Conservation (phyloP, 2,888 invertebrate species). For the Lithophane leautieri region DNA sequence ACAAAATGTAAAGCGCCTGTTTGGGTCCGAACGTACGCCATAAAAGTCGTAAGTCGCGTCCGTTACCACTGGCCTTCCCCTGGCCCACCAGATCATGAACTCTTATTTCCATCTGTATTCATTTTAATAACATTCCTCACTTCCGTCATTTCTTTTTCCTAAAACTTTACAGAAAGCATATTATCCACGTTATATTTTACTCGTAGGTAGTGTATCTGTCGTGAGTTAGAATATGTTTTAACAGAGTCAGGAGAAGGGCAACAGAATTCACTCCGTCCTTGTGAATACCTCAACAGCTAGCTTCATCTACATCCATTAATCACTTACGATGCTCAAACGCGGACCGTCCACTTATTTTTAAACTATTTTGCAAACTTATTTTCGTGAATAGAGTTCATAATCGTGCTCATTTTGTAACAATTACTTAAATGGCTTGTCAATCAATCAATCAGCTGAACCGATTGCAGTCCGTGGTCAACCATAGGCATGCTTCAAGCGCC, state of each 20-base stretch:
- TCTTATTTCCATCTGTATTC: no score
- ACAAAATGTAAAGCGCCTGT: no score
- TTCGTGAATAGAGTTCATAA: slow-evolving; percentile 18
- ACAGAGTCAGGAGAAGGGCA: slow-evolving; percentile 47
- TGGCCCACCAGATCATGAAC: no score
- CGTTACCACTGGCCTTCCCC: no score
- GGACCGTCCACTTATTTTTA: slow-evolving; percentile 29
- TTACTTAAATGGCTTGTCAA: slow-evolving; percentile 30
- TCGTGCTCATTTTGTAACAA: slow-evolving; percentile 15
- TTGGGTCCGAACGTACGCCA: no score
- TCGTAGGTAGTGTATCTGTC: neutral
- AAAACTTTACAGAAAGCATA: neutral
- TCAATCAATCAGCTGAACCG: slow-evolving; percentile 16
- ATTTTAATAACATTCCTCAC: no score
- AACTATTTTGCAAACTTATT: slow-evolving; percentile 42
- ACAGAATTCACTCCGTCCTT: slow-evolving; percentile 50
- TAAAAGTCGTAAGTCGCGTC: no score
- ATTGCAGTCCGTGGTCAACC: slow-evolving; percentile 6
- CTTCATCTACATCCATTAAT: slow-evolving; percentile 46
- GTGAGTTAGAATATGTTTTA: slow-evolving; percentile 29
- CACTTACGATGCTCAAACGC: slow-evolving; percentile 33
- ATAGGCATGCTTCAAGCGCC: neutral
- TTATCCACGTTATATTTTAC: neutral
- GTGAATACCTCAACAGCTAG: slow-evolving; percentile 30
- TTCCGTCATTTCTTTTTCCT: neutral